Base-by-base conservation (phyloP, 1,140 invertebrate genomes). In the Lepidurus packardi region DNA sequence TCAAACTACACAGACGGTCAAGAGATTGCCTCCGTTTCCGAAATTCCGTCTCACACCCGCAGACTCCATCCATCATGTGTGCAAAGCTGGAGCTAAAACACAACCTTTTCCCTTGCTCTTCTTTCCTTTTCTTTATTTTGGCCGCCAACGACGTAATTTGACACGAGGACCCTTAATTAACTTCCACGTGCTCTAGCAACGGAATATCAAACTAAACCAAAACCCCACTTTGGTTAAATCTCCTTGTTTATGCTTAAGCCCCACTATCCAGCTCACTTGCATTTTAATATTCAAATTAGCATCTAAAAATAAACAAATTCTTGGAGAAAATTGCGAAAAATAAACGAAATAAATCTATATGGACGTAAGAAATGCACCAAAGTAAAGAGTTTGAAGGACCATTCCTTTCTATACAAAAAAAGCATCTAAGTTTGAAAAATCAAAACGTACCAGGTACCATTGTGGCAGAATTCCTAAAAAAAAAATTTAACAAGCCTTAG, bases 241-340 rank as follows among this genome's bases (percentile, higher is more conserved):
- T 65, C 53, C 53, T 4, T 65, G 21, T n/a, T 65, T 65, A 65
- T 65, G 16, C 21, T 8, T 65, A 65, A 65, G 53, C 53, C 13
- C 53, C 53, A 16, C 13, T 21, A 21, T 16, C 53, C 6, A 13
- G 9, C n/a, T 11, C 7, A n/a, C 7, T 65, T 65, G 53, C 53
- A 65, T 65, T 65, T 21, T 65, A 65, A 21, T 65, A n/a, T n/a
- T 21, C 53, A 65, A 65, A 7, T 65, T 65, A 65, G 53, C 53
- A 21, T 65, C 0, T 21, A 13, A 65, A 65, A 65, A 65, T 13
- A 5, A n/a, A 13, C 21, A 21, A 13, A 65, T 7, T 7, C 13
- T 21, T n/a, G 13, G 7, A n/a, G 6, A 65, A 65, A 65, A 7
- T 1, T 7, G 53, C 21, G 7, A 65, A 21, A 11, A n/a, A 7